Conservation (phyloP, 2,888 invertebrate genomes). For the Rhaphigaster nebulosa region DNA sequence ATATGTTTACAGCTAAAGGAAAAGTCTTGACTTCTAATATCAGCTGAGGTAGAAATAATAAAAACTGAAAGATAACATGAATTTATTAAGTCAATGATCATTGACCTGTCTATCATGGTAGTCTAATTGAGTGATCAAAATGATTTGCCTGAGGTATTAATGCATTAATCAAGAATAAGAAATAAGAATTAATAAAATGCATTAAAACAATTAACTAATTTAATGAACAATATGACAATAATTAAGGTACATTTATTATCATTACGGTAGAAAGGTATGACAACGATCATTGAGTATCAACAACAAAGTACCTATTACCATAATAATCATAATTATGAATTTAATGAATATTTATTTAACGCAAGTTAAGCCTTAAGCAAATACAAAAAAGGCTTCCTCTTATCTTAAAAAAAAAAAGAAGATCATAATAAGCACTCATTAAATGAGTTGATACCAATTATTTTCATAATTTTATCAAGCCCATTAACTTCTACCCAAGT, state of each 20-base stretch:
- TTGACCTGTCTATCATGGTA: neutral
- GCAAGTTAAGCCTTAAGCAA: neutral
- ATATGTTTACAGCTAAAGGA: neutral
- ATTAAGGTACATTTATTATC: neutral
- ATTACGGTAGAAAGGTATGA: neutral
- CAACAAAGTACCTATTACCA: neutral
- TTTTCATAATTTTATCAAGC: conserved; percentile 38
- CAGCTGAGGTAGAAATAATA: neutral
- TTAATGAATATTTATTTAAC: neutral
- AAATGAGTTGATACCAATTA: conserved; percentile 42
- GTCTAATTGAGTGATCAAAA: no score
- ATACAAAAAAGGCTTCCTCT: neutral
- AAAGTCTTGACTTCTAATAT: neutral
- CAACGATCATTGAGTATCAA: neutral
- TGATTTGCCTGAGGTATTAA: neutral
- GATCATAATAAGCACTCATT: conserved; percentile 17
- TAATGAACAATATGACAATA: neutral
- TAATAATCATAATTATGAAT: neutral
- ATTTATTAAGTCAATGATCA: neutral
- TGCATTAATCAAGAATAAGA: neutral
- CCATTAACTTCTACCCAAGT: conserved; percentile 38
- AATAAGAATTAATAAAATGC: neutral
- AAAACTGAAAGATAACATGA: neutral
- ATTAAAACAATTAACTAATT: neutral
- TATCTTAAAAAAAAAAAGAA: neutral